Percentiles rank a stretch among this genome's conserved stretches.
Evolutionary conservation across 2,797 vertebrate species (phyloP).

Genomic region (Phoxinus dragarum): DNA sequence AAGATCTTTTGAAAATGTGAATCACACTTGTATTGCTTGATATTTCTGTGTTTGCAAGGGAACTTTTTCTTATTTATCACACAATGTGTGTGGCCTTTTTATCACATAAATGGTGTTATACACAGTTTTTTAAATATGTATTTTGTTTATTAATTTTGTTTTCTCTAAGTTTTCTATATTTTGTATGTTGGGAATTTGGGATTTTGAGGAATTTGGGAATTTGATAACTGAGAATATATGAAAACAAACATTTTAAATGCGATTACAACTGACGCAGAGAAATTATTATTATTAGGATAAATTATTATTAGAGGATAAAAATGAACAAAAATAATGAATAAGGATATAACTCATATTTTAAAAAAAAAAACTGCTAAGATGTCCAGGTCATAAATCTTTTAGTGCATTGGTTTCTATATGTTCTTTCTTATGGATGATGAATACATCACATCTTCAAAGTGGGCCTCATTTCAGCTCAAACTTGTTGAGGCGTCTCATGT

Average conservation of each 20-base stretch:
- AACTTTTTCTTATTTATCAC: neutral
- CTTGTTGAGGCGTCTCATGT: constrained; percentile 33
- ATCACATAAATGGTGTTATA: neutral
- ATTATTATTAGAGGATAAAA: neutral
- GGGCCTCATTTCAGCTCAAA: constrained; percentile 22
- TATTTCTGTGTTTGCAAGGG: neutral
- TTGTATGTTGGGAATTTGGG: too few relatives aligned
- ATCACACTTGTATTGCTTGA: constrained; percentile 13
- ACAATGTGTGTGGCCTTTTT: neutral
- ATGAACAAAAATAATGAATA: neutral
- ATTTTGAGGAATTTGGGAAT: neutral
- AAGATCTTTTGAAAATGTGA: neutral
- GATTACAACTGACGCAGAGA: constrained; percentile 8
- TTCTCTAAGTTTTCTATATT: too few relatives aligned
- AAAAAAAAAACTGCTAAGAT: neutral
- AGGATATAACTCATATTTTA: neutral
- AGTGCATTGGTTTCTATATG: neutral
- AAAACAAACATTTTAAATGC: neutral
- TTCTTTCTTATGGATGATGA: constrained; percentile 21
- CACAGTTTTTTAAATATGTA: neutral
- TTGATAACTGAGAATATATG: neutral
- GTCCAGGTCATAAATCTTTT: neutral
- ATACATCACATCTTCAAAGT: constrained; percentile 25
- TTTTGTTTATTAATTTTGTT: neutral
- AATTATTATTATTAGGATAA: neutral